phyloP scores from a whole-genome alignment of 2,797 vertebrate genomes.

The Karalla daura region DNA sequence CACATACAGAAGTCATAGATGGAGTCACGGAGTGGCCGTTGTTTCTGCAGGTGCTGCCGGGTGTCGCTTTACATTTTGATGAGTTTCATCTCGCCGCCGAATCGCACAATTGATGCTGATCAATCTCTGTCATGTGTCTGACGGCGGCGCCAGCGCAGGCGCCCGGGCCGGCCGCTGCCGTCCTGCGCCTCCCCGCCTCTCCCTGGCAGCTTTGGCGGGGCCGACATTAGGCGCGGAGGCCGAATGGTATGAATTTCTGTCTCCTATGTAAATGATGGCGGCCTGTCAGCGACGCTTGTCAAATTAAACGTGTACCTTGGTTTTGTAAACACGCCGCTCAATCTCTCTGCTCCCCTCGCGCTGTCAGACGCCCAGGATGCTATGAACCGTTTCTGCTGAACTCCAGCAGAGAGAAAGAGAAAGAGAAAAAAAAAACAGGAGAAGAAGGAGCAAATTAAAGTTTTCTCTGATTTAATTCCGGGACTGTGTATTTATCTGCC shows the following conservation, averaged over 20 bases:
- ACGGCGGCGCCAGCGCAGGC: too few relatives aligned
- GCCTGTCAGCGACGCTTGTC: conserved; percentile 63
- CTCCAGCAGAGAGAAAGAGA: not conserved
- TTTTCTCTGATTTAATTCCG: conserved; percentile 45
- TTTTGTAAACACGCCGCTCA: conserved; percentile 69
- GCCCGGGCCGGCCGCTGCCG: too few relatives aligned
- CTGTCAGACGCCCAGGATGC: conserved; percentile 49
- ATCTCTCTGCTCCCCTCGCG: conserved; percentile 49
- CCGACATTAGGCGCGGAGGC: conserved; percentile 62
- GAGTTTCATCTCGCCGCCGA: conserved; percentile 14
- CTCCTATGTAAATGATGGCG: conserved; percentile 65
- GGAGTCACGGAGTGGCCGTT: conserved; percentile 2
- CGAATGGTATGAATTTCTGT: conserved; percentile 60
- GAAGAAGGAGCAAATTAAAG: not conserved
- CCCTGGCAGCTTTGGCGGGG: conserved; percentile 42
- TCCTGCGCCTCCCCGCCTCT: too few relatives aligned
- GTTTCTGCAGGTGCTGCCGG: conserved; percentile 4
- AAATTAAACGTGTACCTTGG: conserved; percentile 66
- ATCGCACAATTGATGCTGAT: conserved; percentile 14
- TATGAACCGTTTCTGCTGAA: conserved; percentile 40
- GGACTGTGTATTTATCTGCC: conserved; percentile 31
- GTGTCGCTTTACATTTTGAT: conserved; percentile 33
- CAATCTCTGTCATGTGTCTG: conserved; percentile 35
- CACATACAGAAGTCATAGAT: conserved; percentile 7
- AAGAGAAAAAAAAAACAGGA: not conserved